Conservation (phyloP, 2,888 invertebrate species). For the Meiosimyza platycephala region DNA sequence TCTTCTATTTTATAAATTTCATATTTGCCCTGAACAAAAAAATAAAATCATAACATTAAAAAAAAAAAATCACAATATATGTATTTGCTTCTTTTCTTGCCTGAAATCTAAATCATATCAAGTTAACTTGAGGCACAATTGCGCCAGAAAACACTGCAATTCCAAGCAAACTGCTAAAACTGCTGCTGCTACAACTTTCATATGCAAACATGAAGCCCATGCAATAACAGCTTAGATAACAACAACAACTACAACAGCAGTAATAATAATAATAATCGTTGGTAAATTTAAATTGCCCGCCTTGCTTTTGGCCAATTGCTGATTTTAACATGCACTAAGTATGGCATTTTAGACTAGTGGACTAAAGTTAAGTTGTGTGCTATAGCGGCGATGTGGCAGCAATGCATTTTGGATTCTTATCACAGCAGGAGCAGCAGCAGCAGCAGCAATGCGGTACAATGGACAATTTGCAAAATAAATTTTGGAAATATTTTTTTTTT, state of each 20-base stretch:
- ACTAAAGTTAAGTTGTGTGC: conserved; percentile 40
- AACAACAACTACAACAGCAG: conserved; percentile 15
- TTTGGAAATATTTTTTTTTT: too few relatives aligned
- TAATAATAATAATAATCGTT: conserved; percentile 18
- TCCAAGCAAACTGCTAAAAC: background rate
- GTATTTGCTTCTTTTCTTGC: background rate
- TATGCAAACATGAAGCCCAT: conserved; percentile 2
- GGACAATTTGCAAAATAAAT: too few relatives aligned
- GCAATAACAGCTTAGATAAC: background rate
- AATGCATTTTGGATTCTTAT: conserved; percentile 8
- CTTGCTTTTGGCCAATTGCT: conserved; percentile 45
- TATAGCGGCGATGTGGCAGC: conserved; percentile 29
- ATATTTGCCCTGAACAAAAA: conserved; percentile 25
- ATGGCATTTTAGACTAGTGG: conserved; percentile 46
- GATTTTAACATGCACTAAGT: conserved; percentile 50
- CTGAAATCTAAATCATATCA: conserved; percentile 27
- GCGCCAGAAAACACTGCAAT: background rate
- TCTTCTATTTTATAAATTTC: conserved; percentile 22
- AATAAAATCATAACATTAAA: background rate
- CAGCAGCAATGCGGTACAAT: background rate
- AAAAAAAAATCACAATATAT: too few relatives aligned
- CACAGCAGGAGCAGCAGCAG: background rate
- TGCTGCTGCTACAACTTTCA: conserved; percentile 1
- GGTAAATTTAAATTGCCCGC: conserved; percentile 28
- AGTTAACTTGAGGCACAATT: background rate